phyloP scores from a whole-genome alignment of 2,888 invertebrate genomes.

The Drosophila gaucha region DNA sequence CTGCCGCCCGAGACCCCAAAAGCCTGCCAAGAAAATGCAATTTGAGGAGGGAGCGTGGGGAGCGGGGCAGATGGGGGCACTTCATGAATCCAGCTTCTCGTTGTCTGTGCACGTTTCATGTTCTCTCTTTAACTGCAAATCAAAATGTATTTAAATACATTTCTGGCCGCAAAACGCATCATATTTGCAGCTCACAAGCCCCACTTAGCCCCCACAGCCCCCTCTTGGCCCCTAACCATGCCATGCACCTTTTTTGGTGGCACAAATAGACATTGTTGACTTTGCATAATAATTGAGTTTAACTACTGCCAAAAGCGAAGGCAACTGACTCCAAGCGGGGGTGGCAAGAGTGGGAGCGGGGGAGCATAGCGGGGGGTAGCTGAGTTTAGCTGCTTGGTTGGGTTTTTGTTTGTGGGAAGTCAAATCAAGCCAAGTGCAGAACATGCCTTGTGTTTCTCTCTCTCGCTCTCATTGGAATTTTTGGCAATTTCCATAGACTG shows the following conservation, averaged over 20 bases:
- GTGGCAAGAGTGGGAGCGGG: constrained; percentile 1
- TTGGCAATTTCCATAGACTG: constrained; percentile 64
- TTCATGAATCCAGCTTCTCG: not conserved
- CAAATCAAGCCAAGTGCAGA: constrained; percentile 59
- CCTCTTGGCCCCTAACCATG: not conserved
- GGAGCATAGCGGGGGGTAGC: not conserved
- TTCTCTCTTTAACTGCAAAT: constrained; percentile 72
- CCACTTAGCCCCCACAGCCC: not conserved
- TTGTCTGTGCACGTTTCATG: constrained; percentile 56
- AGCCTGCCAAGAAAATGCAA: not conserved
- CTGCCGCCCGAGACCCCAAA: not conserved
- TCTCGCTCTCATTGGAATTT: constrained; percentile 52
- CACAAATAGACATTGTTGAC: constrained; percentile 79
- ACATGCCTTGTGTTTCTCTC: constrained; percentile 30
- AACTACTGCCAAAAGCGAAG: constrained; percentile 68
- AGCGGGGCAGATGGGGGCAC: not conserved
- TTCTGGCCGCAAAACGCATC: constrained; percentile 48
- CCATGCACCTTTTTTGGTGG: constrained; percentile 53
- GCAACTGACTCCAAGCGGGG: constrained; percentile 5
- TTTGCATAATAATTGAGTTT: constrained; percentile 80
- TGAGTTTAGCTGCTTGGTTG: constrained; percentile 72
- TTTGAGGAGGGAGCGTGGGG: rapidly evolving
- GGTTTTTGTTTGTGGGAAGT: constrained; percentile 66
- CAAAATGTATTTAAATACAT: constrained; percentile 78
- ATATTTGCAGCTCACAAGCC: constrained; percentile 16